phyloP scores from a whole-genome alignment of 2,888 invertebrate genomes.

The Mesorhabditis spiculigera region DNA sequence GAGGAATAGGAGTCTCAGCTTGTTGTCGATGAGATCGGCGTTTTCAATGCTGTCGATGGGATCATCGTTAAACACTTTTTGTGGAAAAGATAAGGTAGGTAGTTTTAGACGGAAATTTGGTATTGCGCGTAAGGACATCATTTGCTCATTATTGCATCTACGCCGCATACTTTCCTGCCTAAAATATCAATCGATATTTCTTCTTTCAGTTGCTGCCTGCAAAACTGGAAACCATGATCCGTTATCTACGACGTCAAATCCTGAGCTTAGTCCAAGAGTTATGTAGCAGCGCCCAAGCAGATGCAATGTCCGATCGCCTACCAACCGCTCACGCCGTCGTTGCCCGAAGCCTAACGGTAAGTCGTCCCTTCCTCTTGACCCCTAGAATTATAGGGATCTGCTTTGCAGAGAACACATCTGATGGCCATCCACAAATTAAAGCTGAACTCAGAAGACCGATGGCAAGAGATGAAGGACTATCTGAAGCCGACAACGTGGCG shows the following conservation, averaged over 20 bases:
- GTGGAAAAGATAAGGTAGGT: conserved; percentile 4
- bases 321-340: conserved; percentile 5
- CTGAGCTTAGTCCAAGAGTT: conserved; percentile 4
- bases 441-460: background rate
- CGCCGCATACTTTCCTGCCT: background rate
- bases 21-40: background rate
- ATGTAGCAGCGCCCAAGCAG: conserved; percentile 5
- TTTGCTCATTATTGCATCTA: background rate
- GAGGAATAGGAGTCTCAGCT: background rate
- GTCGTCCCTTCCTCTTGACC: background rate
- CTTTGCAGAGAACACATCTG: background rate
- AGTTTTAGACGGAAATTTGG: no score
- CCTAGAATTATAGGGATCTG: background rate
- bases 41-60: conserved; percentile 1
- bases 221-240: background rate
- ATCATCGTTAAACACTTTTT: background rate
- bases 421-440: conserved; percentile 4
- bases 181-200: background rate
- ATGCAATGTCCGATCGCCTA: background rate
- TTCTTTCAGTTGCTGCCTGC: background rate
- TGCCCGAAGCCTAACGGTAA: background rate
- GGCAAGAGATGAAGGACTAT: background rate
- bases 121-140: background rate
- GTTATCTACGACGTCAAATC: conserved; percentile 1
- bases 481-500: conserved; percentile 3